phyloP scores from a whole-genome alignment of 2,888 invertebrate genomes.

The Plutella xylostella region DNA sequence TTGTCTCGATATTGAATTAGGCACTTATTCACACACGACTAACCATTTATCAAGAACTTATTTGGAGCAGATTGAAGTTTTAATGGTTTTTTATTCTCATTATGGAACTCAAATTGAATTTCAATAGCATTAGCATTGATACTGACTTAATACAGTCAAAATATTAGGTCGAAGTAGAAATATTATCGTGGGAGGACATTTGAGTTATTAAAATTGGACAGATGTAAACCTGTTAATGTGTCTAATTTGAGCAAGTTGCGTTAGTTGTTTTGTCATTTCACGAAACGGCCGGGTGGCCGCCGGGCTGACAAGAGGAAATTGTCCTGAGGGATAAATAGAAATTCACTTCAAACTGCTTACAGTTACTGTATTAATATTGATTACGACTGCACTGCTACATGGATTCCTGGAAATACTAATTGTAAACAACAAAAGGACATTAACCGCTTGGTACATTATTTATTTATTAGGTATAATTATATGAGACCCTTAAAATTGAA shows the following conservation, averaged over 20 bases:
- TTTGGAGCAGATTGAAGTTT: background rate
- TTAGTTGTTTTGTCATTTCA: conserved; percentile 60
- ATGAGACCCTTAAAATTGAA: background rate
- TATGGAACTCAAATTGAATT: no score
- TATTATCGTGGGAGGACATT: no score
- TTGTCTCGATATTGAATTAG: background rate
- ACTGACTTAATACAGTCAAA: no score
- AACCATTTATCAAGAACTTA: background rate
- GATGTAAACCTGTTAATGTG: no score
- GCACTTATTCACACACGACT: background rate
- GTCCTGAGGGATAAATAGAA: conserved; percentile 59
- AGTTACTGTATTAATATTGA: conserved; percentile 55
- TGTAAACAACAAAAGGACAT: background rate
- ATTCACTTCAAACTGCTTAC: conserved; percentile 49
- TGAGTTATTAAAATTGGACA: no score
- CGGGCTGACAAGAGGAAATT: conserved; percentile 60
- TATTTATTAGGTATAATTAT: no score
- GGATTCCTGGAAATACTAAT: background rate
- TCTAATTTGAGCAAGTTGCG: conserved; percentile 61
- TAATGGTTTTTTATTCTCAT: background rate
- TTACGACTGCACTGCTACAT: conserved; percentile 32
- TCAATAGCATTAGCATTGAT: no score
- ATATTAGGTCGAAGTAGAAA: no score
- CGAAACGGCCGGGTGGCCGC: conserved; percentile 59
- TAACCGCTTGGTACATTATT: background rate